These are phyloP conservation scores for Callorhinus ursinus DNA, from an alignment of 2,113 vertebrate species.

Conservation along the genomic window DNA sequence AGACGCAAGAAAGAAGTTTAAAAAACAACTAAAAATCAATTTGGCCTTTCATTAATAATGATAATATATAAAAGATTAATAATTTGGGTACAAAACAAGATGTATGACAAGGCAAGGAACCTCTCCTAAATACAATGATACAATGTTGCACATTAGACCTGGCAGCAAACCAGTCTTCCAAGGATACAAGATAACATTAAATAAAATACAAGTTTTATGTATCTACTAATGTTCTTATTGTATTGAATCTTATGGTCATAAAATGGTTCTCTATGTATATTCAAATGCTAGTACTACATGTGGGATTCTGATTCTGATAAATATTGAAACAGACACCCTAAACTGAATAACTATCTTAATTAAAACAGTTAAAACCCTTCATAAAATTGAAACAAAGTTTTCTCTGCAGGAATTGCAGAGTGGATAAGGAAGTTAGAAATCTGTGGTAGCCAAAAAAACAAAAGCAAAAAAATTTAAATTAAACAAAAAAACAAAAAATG, in stretches of 20 bases:
- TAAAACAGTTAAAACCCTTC: neutral
- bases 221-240: neutral
- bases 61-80: neutral
- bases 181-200: neutral
- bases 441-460: neutral
- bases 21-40: neutral
- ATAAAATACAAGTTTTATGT: neutral
- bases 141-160: neutral
- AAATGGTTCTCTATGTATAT: neutral
- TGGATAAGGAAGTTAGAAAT: neutral
- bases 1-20: neutral
- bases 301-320: neutral
- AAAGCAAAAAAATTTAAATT: neutral
- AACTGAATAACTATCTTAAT: neutral
- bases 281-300: neutral
- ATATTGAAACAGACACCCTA: neutral
- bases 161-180: neutral
- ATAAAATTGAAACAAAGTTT: constrained; percentile 2
- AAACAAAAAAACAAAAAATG: neutral
- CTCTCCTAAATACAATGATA: neutral
- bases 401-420: neutral
- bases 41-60: neutral
- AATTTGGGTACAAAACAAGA: neutral
- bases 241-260: neutral
- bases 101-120: neutral